phyloP scores from a whole-genome alignment of 2,797 vertebrate genomes.

The Kryptolebias ocellatus region DNA sequence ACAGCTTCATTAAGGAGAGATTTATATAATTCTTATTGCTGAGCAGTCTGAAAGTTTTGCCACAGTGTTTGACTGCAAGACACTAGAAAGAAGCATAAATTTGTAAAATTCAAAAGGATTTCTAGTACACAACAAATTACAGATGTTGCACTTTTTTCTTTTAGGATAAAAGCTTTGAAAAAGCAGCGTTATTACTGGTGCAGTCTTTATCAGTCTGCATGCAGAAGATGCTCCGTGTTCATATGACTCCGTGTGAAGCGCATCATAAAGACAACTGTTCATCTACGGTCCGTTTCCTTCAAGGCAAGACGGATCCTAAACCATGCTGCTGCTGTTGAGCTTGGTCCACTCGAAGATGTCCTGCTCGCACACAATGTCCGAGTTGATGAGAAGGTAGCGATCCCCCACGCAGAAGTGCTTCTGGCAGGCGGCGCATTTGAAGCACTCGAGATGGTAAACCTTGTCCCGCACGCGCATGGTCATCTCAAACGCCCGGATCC shows the following conservation, averaged over 20 bases:
- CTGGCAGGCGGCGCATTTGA: slow-evolving; percentile 98
- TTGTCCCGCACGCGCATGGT: slow-evolving; percentile 99
- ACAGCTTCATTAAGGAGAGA: slow-evolving; percentile 19
- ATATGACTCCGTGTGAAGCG: slow-evolving; percentile 17
- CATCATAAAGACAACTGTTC: slow-evolving; percentile 17
- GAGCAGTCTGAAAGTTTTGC: slow-evolving; percentile 13
- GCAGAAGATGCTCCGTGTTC: slow-evolving; percentile 24
- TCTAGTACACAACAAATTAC: slow-evolving; percentile 36
- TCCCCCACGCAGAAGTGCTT: slow-evolving; percentile 99
- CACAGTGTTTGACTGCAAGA: slow-evolving; percentile 44
- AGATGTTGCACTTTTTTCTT: slow-evolving; percentile 59
- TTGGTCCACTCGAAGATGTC: slow-evolving; percentile 99
- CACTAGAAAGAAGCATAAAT: background rate
- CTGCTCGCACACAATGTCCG: slow-evolving; percentile 98
- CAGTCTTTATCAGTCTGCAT: slow-evolving; percentile 44
- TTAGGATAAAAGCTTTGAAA: slow-evolving; percentile 40
- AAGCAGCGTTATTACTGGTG: slow-evolving; percentile 50
- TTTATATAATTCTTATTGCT: slow-evolving; percentile 7
- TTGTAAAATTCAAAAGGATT: slow-evolving; percentile 24
- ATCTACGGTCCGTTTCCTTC: slow-evolving; percentile 23
- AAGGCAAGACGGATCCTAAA: slow-evolving; percentile 50
- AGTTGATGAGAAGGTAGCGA: slow-evolving; percentile 98
- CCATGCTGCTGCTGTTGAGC: slow-evolving; percentile 85
- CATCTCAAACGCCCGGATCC: slow-evolving; percentile 99
- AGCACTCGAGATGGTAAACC: slow-evolving; percentile 98